Percentiles rank a stretch among this genome's conserved stretches.
These are phyloP conservation scores for Apodemia mormo DNA, from an alignment of 2,888 invertebrate species.

Conservation along the genomic window DNA sequence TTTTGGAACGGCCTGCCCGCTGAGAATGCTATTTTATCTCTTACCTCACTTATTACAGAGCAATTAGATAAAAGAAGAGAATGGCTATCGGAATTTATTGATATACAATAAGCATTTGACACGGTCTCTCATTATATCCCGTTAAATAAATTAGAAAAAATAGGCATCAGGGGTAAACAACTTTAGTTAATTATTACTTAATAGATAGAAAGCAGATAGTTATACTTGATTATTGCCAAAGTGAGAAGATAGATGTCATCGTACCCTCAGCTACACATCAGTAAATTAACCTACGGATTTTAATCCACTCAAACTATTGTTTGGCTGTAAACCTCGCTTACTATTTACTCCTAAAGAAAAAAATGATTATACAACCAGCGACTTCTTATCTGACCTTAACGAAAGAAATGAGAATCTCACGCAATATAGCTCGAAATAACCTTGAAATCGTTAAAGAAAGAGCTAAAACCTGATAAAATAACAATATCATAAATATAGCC, in stretches of 20 bases:
- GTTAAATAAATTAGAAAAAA: too few relatives aligned
- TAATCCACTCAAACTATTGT: slow-evolving; percentile 45
- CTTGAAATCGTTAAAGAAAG: slow-evolving; percentile 44
- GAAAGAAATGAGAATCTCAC: slow-evolving; percentile 40
- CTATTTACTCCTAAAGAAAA: slow-evolving; percentile 40
- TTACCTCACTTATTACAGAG: too few relatives aligned
- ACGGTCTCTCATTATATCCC: too few relatives aligned
- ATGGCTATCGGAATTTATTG: too few relatives aligned
- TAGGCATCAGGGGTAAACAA: too few relatives aligned
- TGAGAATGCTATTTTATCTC: too few relatives aligned
- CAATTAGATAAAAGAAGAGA: too few relatives aligned
- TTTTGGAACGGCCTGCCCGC: too few relatives aligned
- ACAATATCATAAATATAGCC: slow-evolving; percentile 40
- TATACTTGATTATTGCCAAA: too few relatives aligned
- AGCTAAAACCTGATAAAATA: slow-evolving; percentile 44
- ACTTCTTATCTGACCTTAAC: slow-evolving; percentile 43
- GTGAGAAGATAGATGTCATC: slow-evolving; percentile 36
- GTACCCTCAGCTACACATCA: slow-evolving; percentile 45
- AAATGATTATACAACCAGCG: slow-evolving; percentile 39
- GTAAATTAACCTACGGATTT: slow-evolving; percentile 43
- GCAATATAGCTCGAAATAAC: slow-evolving; percentile 40
- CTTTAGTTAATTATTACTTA: too few relatives aligned
- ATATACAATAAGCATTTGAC: too few relatives aligned
- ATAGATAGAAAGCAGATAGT: too few relatives aligned
- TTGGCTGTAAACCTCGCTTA: slow-evolving; percentile 44